Evolutionary conservation across 1,140 invertebrate species (phyloP), one percentile per base, ranked within the genome.

Genomic region (Argopecten irradians): DNA sequence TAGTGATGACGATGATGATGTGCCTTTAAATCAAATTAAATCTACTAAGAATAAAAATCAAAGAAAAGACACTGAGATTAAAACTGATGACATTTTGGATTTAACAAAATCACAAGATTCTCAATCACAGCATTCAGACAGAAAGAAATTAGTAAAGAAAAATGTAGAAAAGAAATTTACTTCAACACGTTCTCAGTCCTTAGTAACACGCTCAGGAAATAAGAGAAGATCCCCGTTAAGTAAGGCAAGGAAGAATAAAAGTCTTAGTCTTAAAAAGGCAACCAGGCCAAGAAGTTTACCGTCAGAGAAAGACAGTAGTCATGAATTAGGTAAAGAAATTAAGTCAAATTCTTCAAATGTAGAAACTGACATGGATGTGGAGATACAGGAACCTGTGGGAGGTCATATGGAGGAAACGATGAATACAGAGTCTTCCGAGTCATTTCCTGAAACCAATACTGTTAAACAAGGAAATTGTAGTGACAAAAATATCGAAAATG

Each of bases 1-100:
- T 19, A n/a, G n/a, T n/a, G 71, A 88, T 39, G 36, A 34, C 85
- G 43, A 82, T 7, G 39, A 35, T 35, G 84, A 87, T 82, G 32
- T 85, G 19, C 83, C 71, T 16, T 33, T 88, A 8, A 71, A 16
- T 34, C 28, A 82, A n/a, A 33, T 34, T 86, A 32, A 28, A 39
- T 7, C 35, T 0, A 34, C 22, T 7, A 85, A 39, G 1, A 86
- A 14, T 34, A 41, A 28, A 22, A 34, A 19, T 19, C 9, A 43
- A 9, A 35, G 16, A 0, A 83, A 36, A 36, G 82, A 83, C 14
- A 13, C 8, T 22, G 34, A 33, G 43, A 35, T 36, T 32, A 82
- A 88, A 55, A 85, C 55, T 34, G 41, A 85, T 3, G 36, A 82
- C 46, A 43, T 85, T 28, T 14, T n/a, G 36, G 84, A 82, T 16